These are phyloP conservation scores for Agrochola lychnidis DNA, from an alignment of 2,888 invertebrate genomes.

Conservation along the genomic window DNA sequence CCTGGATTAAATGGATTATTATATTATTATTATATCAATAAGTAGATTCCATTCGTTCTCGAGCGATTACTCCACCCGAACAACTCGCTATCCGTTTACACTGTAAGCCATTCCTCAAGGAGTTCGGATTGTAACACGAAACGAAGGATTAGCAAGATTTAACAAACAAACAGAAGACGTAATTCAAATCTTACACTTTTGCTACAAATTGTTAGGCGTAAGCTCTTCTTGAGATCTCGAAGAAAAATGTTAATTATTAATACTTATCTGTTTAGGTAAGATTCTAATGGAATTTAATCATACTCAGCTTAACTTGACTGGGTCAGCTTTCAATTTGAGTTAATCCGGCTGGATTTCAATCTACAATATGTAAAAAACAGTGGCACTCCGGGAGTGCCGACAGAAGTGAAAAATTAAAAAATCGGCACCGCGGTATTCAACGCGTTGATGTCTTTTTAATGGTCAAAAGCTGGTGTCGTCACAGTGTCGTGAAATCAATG, in stretches of 20 bases:
- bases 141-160: conserved; percentile 79
- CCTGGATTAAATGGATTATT: no score
- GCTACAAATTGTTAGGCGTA: conserved; percentile 53
- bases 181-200: conserved; percentile 74
- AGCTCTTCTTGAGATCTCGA: conserved; percentile 14
- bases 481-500: no score
- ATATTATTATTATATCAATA: no score
- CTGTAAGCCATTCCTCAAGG: conserved; percentile 46
- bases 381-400: no score
- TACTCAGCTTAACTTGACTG: background rate
- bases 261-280: background rate
- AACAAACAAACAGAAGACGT: conserved; percentile 79
- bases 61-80: background rate
- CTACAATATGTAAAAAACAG: background rate
- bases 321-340: conserved; percentile 1
- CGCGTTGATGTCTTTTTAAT: no score
- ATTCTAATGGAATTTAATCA: conserved; percentile 1
- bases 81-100: conserved; percentile 20
- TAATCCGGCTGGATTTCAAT: background rate
- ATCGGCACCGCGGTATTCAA: no score
- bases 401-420: no score
- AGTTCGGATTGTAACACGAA: conserved; percentile 76
- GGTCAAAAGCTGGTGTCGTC: no score
- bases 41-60: no score
- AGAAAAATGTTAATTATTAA: conserved; percentile 37